Evolutionary conservation across 2,113 vertebrate genomes (phyloP), one percentile per base, ranked within the genome.

Genomic region (Lophotis ruficrista): DNA sequence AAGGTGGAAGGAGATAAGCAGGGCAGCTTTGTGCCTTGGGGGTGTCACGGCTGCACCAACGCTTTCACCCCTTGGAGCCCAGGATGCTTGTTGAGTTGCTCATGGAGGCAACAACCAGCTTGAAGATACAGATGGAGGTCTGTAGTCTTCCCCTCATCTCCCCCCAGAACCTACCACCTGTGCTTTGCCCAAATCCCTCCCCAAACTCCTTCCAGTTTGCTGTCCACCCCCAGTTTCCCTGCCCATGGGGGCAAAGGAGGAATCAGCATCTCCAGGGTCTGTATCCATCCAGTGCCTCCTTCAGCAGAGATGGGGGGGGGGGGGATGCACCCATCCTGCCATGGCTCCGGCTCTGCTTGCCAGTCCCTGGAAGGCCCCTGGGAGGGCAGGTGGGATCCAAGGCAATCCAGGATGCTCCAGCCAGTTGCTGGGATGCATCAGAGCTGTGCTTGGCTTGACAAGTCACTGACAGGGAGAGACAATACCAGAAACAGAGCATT

Each of bases 121-220:
- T 60, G 53, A 68, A 54, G 61, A 38, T 6, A 35, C 7, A 43
- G 38, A 25, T 41, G 58, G 51, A 58, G 53, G 28, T 6, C 25
- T n/a, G 15, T 23, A 48, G 38, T 23, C 38, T 83, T 66, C 38
- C 28, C 22, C 7, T 18, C 13, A 21, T 17, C 12, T 56, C n/a
- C 43, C 30, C 27, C 45, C 22, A 41, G 24, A 24, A 47, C 21
- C 37, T 3, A 1, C 23, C 37, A 31, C 12, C 14, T 0, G 0
- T 19, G 45, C 8, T 38, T 72, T 56, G n/a, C 66, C 13, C 7
- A 60, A 24, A 5, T 28, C 12, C 23, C 18, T 41, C 16, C 24
- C 22, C 18, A 43, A 30, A 22, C 21, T 79, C 38, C 35, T 73
- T 60, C 60, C 38, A 72, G 37, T 20, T 71, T 65, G 21, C 8